A percentile compares a stretch with the other conserved stretches of the same genome.
Evolutionary conservation across 2,113 vertebrate genomes (phyloP).

Genomic region (Lanius ludovicianus): DNA sequence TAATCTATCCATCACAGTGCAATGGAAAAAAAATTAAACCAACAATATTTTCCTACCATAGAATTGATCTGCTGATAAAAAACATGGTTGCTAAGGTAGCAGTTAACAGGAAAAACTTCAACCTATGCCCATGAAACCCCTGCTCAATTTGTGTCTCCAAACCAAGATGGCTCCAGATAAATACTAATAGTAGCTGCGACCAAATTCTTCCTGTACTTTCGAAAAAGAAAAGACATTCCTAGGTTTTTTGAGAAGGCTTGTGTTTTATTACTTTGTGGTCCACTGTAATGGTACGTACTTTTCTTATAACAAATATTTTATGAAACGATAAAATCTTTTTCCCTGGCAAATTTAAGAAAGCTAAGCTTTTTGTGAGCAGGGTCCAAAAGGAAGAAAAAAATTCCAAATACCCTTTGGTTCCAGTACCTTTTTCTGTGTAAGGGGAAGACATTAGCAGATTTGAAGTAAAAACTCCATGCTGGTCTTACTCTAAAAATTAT

Average conservation of each 20-base stretch:
- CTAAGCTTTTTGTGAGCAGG: background rate
- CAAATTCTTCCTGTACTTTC: background rate
- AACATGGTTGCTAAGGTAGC: background rate
- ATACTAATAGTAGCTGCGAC: background rate
- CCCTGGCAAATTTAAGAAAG: background rate
- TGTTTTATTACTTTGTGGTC: background rate
- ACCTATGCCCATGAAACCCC: accelerated
- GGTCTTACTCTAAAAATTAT: background rate
- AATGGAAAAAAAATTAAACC: background rate
- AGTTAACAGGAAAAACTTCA: background rate
- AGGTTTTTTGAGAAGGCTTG: background rate
- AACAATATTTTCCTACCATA: background rate
- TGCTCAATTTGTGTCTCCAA: background rate
- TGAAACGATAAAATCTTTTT: background rate
- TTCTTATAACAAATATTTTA: background rate
- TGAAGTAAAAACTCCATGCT: background rate
- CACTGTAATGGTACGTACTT: background rate
- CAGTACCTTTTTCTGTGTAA: background rate
- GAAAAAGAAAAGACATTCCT: background rate
- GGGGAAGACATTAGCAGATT: background rate
- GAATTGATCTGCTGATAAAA: background rate
- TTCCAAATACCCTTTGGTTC: background rate
- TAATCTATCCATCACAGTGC: background rate
- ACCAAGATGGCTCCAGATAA: background rate
- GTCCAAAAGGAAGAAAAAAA: background rate